These are phyloP conservation scores for Alcis repandata DNA, from an alignment of 2,888 invertebrate species.

Conservation along the genomic window DNA sequence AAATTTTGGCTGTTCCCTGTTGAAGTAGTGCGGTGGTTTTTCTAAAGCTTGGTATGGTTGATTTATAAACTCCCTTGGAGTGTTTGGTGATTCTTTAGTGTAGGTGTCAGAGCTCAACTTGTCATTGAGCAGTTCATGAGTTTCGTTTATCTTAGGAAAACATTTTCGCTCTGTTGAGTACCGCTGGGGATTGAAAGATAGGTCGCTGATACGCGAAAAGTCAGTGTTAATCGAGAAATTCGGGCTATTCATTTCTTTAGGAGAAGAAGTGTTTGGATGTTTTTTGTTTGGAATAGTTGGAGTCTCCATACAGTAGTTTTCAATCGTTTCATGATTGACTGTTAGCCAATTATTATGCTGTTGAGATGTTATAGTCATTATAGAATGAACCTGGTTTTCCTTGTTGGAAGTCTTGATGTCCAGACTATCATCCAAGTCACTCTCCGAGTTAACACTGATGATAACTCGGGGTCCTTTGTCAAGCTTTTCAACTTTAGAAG, in stretches of 20 bases:
- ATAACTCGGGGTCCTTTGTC: slow-evolving; percentile 75
- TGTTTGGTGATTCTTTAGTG: slow-evolving; percentile 81
- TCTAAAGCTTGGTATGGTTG: slow-evolving; percentile 56
- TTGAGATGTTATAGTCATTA: slow-evolving; percentile 68
- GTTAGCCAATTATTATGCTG: slow-evolving; percentile 69
- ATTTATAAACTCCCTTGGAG: slow-evolving; percentile 60
- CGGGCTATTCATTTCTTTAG: slow-evolving; percentile 78
- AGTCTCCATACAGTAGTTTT: slow-evolving; percentile 59
- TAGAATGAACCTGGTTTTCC: slow-evolving; percentile 76
- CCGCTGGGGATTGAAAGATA: slow-evolving; percentile 77
- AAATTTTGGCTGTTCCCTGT: slow-evolving; percentile 69
- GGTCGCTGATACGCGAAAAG: slow-evolving; percentile 79
- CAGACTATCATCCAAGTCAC: slow-evolving; percentile 75
- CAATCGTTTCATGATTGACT: slow-evolving; percentile 58
- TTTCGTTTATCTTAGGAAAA: slow-evolving; percentile 68
- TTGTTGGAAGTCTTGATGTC: slow-evolving; percentile 66
- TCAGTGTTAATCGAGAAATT: slow-evolving; percentile 83
- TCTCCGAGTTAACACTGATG: slow-evolving; percentile 73
- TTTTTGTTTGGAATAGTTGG: slow-evolving; percentile 67
- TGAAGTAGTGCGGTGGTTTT: slow-evolving; percentile 61
- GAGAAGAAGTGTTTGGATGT: slow-evolving; percentile 81
- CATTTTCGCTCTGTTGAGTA: slow-evolving; percentile 81
- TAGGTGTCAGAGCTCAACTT: slow-evolving; percentile 82
- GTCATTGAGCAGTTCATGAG: slow-evolving; percentile 71
- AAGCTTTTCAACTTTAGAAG: slow-evolving; percentile 67